Percentiles rank a stretch among this genome's conserved stretches.
Evolutionary conservation across 2,113 vertebrate genomes (phyloP).

Genomic region (Rhagologus leucostigma): DNA sequence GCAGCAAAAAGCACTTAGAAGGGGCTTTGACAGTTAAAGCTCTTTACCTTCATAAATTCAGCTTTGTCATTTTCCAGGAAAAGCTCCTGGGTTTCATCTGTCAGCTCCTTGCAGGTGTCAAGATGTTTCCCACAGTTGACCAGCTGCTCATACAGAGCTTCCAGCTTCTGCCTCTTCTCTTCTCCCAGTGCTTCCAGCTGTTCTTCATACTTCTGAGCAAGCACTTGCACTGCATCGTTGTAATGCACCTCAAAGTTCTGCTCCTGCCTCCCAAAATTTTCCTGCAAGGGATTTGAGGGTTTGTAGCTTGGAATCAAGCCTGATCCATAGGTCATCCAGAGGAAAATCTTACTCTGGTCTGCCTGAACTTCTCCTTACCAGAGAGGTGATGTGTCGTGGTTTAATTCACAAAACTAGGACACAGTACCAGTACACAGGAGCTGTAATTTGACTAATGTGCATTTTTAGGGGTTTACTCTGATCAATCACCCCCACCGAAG

Average conservation of each 20-base stretch:
- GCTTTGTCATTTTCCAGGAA: constrained; percentile 80
- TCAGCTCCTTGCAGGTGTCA: constrained; percentile 86
- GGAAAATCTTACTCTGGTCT: not conserved
- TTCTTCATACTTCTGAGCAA: constrained; percentile 86
- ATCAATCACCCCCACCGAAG: not conserved
- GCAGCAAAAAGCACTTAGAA: not conserved
- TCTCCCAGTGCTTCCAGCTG: constrained; percentile 78
- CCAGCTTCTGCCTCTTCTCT: constrained; percentile 89
- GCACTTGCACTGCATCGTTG: constrained; percentile 84
- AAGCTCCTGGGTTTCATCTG: constrained; percentile 83
- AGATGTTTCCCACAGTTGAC: constrained; percentile 83
- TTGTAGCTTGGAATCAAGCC: not conserved
- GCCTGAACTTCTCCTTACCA: not conserved
- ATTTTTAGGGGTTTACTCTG: not conserved
- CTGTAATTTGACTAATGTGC: not conserved
- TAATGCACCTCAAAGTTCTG: constrained; percentile 91
- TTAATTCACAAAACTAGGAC: not conserved
- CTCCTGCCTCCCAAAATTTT: constrained; percentile 92
- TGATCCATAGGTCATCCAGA: not conserved
- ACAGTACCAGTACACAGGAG: not conserved
- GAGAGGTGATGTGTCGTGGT: not conserved
- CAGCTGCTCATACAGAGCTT: constrained; percentile 86
- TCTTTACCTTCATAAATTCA: constrained; percentile 85
- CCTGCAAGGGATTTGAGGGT: constrained; percentile 72
- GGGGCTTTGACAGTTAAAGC: not conserved